Percentiles rank a stretch among this genome's conserved stretches.
Evolutionary conservation across 2,888 invertebrate genomes (phyloP).

Genomic region (Stegana nigrithorax): DNA sequence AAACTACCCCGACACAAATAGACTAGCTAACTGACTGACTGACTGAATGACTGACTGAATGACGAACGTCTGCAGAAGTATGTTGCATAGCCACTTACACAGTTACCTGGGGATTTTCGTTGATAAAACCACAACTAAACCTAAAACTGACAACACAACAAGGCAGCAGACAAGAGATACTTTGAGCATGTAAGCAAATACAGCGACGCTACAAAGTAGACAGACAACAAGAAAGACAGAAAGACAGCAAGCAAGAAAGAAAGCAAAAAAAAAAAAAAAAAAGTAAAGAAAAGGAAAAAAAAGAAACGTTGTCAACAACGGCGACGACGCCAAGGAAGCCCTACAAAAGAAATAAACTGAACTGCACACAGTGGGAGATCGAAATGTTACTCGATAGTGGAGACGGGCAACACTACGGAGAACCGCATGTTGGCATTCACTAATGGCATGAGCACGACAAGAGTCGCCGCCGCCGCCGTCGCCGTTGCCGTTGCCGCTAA

Average conservation of each 20-base stretch:
- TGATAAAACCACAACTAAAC: constrained; percentile 42
- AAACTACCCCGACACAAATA: no score
- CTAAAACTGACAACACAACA: constrained; percentile 8
- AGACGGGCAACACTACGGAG: not conserved
- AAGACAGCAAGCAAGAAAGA: no score
- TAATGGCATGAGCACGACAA: not conserved
- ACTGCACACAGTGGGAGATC: constrained; percentile 12
- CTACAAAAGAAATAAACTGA: not conserved
- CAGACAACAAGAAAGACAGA: not conserved
- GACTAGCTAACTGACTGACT: no score
- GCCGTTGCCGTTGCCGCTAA: not conserved
- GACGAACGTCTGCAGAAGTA: no score
- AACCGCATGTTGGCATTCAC: not conserved
- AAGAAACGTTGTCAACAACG: not conserved
- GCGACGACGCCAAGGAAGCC: constrained; percentile 1
- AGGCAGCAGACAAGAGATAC: not conserved
- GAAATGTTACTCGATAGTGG: not conserved
- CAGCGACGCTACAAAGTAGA: not conserved
- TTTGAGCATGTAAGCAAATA: not conserved
- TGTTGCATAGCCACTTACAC: no score
- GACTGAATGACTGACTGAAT: no score
- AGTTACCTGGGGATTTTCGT: constrained; percentile 19
- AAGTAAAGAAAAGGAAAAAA: no score
- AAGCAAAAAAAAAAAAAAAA: no score
- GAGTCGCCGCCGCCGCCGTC: not conserved